Evolutionary conservation across 2,113 vertebrate genomes (phyloP), one percentile per base, ranked within the genome.

Genomic region (Australoheros scitulus): DNA sequence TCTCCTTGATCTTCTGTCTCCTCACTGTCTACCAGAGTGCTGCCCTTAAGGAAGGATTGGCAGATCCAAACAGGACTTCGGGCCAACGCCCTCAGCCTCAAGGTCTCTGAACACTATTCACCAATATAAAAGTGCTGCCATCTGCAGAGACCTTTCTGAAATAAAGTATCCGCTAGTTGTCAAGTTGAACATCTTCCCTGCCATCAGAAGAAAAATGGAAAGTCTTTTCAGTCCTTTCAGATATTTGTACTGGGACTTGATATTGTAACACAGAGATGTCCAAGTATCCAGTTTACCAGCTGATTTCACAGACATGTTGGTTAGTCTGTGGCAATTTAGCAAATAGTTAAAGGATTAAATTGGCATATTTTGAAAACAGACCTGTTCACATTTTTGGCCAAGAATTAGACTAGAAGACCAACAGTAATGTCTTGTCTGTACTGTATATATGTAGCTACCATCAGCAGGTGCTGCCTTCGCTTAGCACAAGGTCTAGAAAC

Each of bases 81-180:
- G 95, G 96, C 87, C 98, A 97, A 94, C 97, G 97, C 82, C 97
- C 97, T 90, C 96, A 97, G 87, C 97, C 98, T 91, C 98, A 99
- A 99, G 98, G 98, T 99, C 97, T 97, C 96, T 97, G 47, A 90
- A 96, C 96, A 97, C 96, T 97, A 97, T 94, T 97, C 92, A 97
- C 96, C 96, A 96, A 96, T 97, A 96, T 97, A 82, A 87, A 78
- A 97, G 96, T 96, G 96, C 96, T 96, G 96, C 97, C 94, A 93
- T 43, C 72, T 50, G 18, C 22, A 65, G 3, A 61, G 29, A 38
- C 43, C 13, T 64, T 50, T 74, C 58, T 74, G 3, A 79, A 58
- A 80, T 57, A 1, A 80, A n/a, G 2, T 50, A 80, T 38, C 41
- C 15, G 14, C 17, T 74, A 8, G 55, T 26, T 72, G 15, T 63